These are phyloP conservation scores for Rhyzopertha dominica DNA, from an alignment of 1,140 invertebrate species.

Conservation along the genomic window DNA sequence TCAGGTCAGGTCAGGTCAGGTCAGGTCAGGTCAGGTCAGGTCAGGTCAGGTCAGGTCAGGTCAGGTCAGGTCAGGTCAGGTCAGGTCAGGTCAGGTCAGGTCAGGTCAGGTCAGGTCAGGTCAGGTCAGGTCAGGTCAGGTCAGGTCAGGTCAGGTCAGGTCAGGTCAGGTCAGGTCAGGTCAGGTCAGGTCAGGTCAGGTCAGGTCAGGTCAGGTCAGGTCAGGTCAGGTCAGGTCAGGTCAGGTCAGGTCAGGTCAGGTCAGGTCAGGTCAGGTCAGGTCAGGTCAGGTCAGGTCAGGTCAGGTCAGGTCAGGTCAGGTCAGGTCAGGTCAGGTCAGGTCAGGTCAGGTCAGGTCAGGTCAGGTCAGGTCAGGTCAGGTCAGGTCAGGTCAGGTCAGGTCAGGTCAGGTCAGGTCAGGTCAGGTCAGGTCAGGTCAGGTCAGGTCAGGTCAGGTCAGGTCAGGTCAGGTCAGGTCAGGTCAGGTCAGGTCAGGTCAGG, in stretches of 20 bases:
- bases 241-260: constrained; percentile 28
- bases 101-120: constrained; percentile 20
- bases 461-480: constrained; percentile 30
- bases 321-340: constrained; percentile 32
- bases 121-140: constrained; percentile 19
- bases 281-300: constrained; percentile 31
- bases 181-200: constrained; percentile 30
- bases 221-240: constrained; percentile 26
- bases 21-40: constrained; percentile 22
- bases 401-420: constrained; percentile 23
- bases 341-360: constrained; percentile 29
- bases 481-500: constrained; percentile 19
- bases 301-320: constrained; percentile 31
- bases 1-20: constrained; percentile 20
- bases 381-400: constrained; percentile 31
- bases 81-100: constrained; percentile 21
- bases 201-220: constrained; percentile 31
- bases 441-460: constrained; percentile 21
- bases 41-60: constrained; percentile 15
- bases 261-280: constrained; percentile 28
- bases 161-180: constrained; percentile 20
- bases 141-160: constrained; percentile 23
- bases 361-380: constrained; percentile 29
- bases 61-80: constrained; percentile 19
- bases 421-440: constrained; percentile 22